Evolutionary conservation across 1,140 invertebrate species (phyloP).

Genomic region (Hylyphantes graminicola): DNA sequence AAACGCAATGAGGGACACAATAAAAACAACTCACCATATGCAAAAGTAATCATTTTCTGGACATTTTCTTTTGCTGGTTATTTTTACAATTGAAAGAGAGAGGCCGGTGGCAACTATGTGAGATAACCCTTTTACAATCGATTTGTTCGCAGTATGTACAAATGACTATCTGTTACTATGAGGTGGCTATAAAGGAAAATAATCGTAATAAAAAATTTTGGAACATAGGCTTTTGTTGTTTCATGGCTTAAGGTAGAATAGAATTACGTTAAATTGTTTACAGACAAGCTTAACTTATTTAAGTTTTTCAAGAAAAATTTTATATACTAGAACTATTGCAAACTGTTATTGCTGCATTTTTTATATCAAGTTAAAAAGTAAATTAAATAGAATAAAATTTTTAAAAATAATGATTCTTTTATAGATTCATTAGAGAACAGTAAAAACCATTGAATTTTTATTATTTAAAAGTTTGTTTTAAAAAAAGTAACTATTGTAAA

Average conservation of each 20-base stretch:
- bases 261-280: too few relatives aligned
- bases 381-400: not conserved
- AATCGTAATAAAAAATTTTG: slow-evolving; percentile 4
- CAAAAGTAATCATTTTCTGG: slow-evolving; percentile 96
- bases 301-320: too few relatives aligned
- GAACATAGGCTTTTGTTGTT: too few relatives aligned
- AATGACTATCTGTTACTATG: slow-evolving; percentile 86
- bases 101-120: slow-evolving; percentile 86
- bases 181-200: slow-evolving; percentile 75
- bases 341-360: not conserved
- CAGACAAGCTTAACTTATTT: too few relatives aligned
- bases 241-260: too few relatives aligned
- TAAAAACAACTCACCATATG: slow-evolving; percentile 76
- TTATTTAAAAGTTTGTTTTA: not conserved
- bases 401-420: not conserved
- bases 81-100: slow-evolving; percentile 92
- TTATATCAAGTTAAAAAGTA: not conserved
- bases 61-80: slow-evolving; percentile 92
- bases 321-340: too few relatives aligned
- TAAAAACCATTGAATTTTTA: not conserved
- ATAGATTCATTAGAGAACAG: not conserved
- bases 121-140: slow-evolving; percentile 77
- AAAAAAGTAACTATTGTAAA: not conserved
- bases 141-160: slow-evolving; percentile 88
- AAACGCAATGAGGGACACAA: not conserved